These are phyloP conservation scores for Cremastinae sp. DNA, from an alignment of 2,888 invertebrate genomes.

Conservation along the genomic window DNA sequence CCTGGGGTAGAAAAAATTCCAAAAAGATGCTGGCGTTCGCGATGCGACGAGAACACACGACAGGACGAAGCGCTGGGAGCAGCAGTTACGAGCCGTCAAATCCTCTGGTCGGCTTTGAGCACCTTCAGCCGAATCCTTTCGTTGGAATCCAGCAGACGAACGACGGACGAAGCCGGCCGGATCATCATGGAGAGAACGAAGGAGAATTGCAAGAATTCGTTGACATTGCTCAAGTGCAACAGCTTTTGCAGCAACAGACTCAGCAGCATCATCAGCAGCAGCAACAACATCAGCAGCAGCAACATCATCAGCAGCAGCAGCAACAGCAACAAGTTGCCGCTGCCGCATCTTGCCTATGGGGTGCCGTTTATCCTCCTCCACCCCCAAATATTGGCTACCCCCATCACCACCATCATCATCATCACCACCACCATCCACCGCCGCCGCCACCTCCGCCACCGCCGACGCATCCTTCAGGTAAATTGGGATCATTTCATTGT, in stretches of 20 bases:
- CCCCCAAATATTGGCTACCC: constrained; percentile 73
- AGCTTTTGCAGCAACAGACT: constrained; percentile 84
- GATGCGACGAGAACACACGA: constrained; percentile 79
- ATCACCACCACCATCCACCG: constrained; percentile 70
- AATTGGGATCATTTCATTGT: constrained; percentile 20
- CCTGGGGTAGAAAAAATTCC: constrained; percentile 64
- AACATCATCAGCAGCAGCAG: constrained; percentile 64
- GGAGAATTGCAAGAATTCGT: constrained; percentile 85
- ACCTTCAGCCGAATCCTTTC: constrained; percentile 76
- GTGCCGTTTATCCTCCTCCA: constrained; percentile 75
- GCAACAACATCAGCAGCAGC: constrained; percentile 68
- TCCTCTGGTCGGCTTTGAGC: constrained; percentile 78
- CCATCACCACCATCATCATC: constrained; percentile 74
- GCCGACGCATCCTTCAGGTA: constrained; percentile 72
- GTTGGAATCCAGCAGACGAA: constrained; percentile 66
- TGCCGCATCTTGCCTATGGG: constrained; percentile 70
- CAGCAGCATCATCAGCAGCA: constrained; percentile 81
- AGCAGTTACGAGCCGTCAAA: constrained; percentile 76
- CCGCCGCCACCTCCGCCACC: constrained; percentile 60
- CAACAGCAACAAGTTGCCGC: constrained; percentile 69
- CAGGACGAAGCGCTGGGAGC: constrained; percentile 73
- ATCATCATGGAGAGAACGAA: constrained; percentile 74
- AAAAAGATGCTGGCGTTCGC: constrained; percentile 79
- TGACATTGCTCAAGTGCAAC: constrained; percentile 91
- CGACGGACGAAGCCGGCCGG: constrained; percentile 72